phyloP scores from a whole-genome alignment of 1,140 invertebrate species.

The Papilio aristodemus region DNA sequence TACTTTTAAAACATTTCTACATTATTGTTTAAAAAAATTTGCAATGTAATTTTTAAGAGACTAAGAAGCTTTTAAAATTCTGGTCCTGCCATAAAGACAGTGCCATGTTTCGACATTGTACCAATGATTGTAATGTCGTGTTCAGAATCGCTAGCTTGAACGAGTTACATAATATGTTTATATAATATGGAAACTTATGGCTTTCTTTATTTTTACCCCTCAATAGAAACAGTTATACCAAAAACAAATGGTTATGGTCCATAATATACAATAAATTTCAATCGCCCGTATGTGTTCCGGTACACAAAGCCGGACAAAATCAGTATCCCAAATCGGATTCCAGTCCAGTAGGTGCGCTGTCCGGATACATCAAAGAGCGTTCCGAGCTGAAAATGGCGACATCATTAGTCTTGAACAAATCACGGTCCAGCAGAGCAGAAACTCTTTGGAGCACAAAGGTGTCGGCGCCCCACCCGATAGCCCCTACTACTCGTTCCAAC shows the following conservation, averaged over 20 bases:
- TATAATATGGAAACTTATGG: not conserved
- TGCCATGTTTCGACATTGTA: too few species aligned
- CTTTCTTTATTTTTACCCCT: too few species aligned
- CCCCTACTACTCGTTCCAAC: constrained; percentile 54
- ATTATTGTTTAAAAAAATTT: too few species aligned
- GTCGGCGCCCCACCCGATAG: constrained; percentile 48
- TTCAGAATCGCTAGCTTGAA: too few species aligned
- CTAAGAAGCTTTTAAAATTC: too few species aligned
- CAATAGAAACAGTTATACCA: not conserved
- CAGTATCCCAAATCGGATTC: constrained; percentile 23
- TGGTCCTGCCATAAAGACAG: too few species aligned
- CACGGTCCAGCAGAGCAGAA: constrained; percentile 61
- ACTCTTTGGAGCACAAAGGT: constrained; percentile 65
- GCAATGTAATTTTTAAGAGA: too few species aligned
- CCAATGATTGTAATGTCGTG: too few species aligned
- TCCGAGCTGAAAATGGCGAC: constrained; percentile 50
- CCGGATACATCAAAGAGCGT: constrained; percentile 36
- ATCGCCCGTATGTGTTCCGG: not conserved
- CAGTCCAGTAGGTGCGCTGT: constrained; percentile 26
- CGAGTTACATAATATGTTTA: too few species aligned
- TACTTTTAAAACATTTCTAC: too few species aligned
- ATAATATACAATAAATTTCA: constrained; percentile 2
- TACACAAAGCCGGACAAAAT: constrained; percentile 21
- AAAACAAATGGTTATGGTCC: constrained; percentile 1
- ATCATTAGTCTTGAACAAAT: constrained; percentile 70